Base-by-base conservation (phyloP, 2,113 vertebrate genomes). In the Misgurnus mizolepis region DNA sequence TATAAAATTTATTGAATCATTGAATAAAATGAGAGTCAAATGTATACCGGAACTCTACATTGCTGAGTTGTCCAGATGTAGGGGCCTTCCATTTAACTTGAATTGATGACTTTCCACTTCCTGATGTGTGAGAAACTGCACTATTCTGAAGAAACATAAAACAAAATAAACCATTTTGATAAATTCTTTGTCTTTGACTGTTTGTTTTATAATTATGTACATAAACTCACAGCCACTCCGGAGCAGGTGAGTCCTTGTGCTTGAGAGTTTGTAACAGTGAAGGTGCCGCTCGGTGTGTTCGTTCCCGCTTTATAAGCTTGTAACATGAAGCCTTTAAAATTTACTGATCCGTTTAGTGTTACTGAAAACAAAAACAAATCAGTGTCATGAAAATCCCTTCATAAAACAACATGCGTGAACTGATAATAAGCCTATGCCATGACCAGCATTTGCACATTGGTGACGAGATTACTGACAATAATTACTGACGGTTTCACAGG, bases 31-130 rank as follows among this genome's bases (percentile, higher is more conserved):
- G 7, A 45, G 7, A n/a, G 40, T 1, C 1, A 34, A 34, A 22
- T 0, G 10, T 0, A 80, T 91, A 96, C 95, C 88, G 88, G 84
- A 96, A 95, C 0, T 92, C 86, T 76, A 95, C 82, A 6, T 84
- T 67, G 77, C 62, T 75, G 0, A 77, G 43, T 27, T 71, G 4
- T 55, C 47, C 72, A 0, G 45, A 18, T 41, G 66, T 3, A 4
- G 92, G 90, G 41, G 92, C 84, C 47, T 79, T 86, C 95, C 95
- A 96, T 0, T 55, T 91, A 22, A 89, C 88, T 58, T 85, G 78
- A 18, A 95, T 0, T 39, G 73, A 79, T 8, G 69, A 79, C 72
- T 94, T 93, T 2, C 6, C 0, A 41, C 47, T 55, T 0, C 0
- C n/a, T 53, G 91, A 92, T 5, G 11, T 84, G 40, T 96, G 91